These are phyloP conservation scores for Thalassophryne amazonica DNA, from an alignment of 2,797 vertebrate genomes.

Conservation along the genomic window DNA sequence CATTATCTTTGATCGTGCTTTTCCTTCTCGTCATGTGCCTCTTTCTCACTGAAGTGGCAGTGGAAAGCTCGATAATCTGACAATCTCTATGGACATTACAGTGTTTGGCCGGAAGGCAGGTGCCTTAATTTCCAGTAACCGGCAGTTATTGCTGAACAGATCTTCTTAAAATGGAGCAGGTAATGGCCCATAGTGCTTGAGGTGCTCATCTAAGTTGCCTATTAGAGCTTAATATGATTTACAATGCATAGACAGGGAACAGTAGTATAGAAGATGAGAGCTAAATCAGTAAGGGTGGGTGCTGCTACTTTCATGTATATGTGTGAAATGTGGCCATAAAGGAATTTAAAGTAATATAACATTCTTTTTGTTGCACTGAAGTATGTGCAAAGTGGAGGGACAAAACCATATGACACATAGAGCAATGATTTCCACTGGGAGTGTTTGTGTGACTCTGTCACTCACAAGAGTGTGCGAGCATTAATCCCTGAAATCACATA, in stretches of 20 bases:
- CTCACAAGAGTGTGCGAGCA: neutral
- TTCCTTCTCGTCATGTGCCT: neutral
- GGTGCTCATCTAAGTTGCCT: conserved; percentile 62
- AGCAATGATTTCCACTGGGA: no score
- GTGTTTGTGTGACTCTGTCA: neutral
- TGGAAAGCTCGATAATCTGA: conserved; percentile 55
- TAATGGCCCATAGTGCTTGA: conserved; percentile 71
- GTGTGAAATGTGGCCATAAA: conserved; percentile 13
- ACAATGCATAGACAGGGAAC: conserved; percentile 33
- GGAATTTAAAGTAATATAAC: conserved; percentile 11
- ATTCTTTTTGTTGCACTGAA: no score
- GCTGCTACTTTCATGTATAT: neutral
- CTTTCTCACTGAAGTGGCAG: conserved; percentile 14
- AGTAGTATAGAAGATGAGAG: neutral
- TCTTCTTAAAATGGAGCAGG: conserved; percentile 67
- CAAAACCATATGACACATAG: no score
- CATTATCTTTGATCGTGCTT: neutral
- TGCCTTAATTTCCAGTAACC: conserved; percentile 72
- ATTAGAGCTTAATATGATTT: conserved; percentile 73
- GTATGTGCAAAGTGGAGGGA: no score
- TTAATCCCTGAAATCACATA: conserved; percentile 3
- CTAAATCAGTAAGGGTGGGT: conserved; percentile 12
- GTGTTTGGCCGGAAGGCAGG: conserved; percentile 60
- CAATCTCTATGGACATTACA: conserved; percentile 50
- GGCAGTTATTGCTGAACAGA: conserved; percentile 65